Percentiles rank a stretch among this genome's conserved stretches.
These are phyloP conservation scores for Chanos chanos DNA, from an alignment of 2,797 vertebrate species.

Conservation along the genomic window DNA sequence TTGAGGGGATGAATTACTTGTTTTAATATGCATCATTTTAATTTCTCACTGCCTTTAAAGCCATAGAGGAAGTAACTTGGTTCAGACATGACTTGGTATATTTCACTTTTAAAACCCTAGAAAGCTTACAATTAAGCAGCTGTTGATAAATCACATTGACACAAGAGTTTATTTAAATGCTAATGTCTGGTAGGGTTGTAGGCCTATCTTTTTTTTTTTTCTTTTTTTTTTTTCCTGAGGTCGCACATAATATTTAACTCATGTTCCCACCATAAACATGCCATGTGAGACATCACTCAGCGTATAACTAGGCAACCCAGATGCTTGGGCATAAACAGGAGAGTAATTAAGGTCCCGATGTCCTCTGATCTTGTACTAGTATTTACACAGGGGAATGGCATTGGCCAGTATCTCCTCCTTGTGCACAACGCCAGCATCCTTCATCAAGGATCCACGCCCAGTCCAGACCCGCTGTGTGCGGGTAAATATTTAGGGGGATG, in stretches of 20 bases:
- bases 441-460: slow-evolving; percentile 21
- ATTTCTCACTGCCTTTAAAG: slow-evolving; percentile 34
- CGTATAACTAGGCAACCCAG: slow-evolving; percentile 39
- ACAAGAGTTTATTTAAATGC: slow-evolving; percentile 12
- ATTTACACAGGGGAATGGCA: slow-evolving; percentile 16
- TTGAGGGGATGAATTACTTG: slow-evolving; percentile 42
- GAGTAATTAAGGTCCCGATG: slow-evolving; percentile 50
- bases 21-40: slow-evolving; percentile 43
- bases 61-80: slow-evolving; percentile 13
- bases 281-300: slow-evolving; percentile 40
- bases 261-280: slow-evolving; percentile 30
- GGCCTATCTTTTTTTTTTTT: too few species aligned
- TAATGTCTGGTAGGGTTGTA: not conserved
- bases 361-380: slow-evolving; percentile 56
- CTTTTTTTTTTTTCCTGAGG: not conserved
- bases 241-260: not conserved
- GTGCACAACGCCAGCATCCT: slow-evolving; percentile 34
- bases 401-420: not conserved
- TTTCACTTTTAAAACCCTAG: slow-evolving; percentile 33
- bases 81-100: slow-evolving; percentile 4
- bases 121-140: slow-evolving; percentile 23
- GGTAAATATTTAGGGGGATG: slow-evolving; percentile 58
- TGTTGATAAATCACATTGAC: slow-evolving; percentile 17
- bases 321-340: slow-evolving; percentile 58
- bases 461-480: slow-evolving; percentile 45